A percentile compares a stretch with the other conserved stretches of the same genome.
These are phyloP conservation scores for Eurois occulta DNA, from an alignment of 2,888 invertebrate species.

Conservation along the genomic window DNA sequence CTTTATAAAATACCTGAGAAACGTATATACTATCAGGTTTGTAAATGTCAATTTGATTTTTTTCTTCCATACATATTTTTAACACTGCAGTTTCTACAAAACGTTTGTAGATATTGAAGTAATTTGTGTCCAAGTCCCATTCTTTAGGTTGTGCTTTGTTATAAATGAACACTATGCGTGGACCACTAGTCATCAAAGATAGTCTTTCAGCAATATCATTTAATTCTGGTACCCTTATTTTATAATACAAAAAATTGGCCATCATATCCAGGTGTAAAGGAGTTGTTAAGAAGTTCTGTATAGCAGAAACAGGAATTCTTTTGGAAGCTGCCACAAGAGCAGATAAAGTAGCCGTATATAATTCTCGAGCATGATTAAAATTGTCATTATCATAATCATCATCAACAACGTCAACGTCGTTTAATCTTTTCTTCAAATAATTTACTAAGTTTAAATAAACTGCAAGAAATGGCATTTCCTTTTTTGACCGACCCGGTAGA, in stretches of 20 bases:
- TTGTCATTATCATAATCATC: no score
- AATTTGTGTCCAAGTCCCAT: slow-evolving; percentile 22
- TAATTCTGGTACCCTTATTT: not conserved
- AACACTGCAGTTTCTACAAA: slow-evolving; percentile 34
- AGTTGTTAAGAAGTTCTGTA: not conserved
- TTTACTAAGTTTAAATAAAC: not conserved
- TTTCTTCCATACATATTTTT: slow-evolving; percentile 36
- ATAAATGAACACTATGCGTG: not conserved
- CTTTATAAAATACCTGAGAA: not conserved
- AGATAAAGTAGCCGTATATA: not conserved
- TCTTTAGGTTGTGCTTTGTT: not conserved
- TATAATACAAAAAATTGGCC: not conserved
- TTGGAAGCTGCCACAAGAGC: not conserved
- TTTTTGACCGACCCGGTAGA: not conserved
- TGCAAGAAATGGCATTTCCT: slow-evolving; percentile 7
- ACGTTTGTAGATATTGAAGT: slow-evolving; percentile 27
- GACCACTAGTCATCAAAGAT: not conserved
- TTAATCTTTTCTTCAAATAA: not conserved
- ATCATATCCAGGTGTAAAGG: not conserved
- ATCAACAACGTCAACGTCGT: not conserved
- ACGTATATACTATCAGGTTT: slow-evolving; percentile 28
- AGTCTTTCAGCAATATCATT: not conserved
- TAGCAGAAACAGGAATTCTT: not conserved
- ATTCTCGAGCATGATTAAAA: not conserved
- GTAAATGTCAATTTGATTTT: slow-evolving; percentile 39